Percentiles rank a stretch among this genome's conserved stretches.
Conservation (phyloP, 1,140 invertebrate genomes). For the Galleria mellonella region DNA sequence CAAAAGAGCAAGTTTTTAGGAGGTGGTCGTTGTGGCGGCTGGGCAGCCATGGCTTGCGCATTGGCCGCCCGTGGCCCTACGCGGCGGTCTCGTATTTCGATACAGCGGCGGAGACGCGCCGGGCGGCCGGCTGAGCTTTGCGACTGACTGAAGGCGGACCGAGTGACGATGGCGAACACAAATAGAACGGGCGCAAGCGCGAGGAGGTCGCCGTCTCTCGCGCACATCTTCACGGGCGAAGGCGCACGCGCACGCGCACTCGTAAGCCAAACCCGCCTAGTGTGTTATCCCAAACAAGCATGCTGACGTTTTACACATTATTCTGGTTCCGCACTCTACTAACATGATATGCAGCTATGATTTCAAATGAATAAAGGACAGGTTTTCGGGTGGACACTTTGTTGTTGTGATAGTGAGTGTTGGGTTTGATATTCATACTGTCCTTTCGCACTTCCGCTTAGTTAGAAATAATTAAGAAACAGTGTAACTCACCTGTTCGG, state of each 20-base stretch:
- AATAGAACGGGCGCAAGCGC: slow-evolving; percentile 69
- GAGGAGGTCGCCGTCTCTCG: slow-evolving; percentile 69
- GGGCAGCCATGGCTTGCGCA: slow-evolving; percentile 60
- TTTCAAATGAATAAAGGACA: slow-evolving; percentile 21
- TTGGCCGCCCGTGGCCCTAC: slow-evolving; percentile 48
- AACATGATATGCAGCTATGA: slow-evolving; percentile 24
- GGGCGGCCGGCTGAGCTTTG: slow-evolving; percentile 65
- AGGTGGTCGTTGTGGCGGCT: slow-evolving; percentile 59
- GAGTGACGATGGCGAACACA: slow-evolving; percentile 66
- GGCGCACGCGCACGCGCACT: slow-evolving; percentile 66
- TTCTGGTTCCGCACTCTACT: slow-evolving; percentile 54
- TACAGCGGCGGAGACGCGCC: slow-evolving; percentile 52
- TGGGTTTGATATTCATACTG: slow-evolving; percentile 38
- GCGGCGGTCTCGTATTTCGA: slow-evolving; percentile 41
- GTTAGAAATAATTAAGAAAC: slow-evolving; percentile 38
- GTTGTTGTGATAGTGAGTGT: slow-evolving; percentile 36
- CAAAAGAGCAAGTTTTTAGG: slow-evolving; percentile 57
- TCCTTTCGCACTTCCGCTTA: slow-evolving; percentile 41
- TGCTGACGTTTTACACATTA: slow-evolving; percentile 55
- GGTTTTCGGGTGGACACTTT: slow-evolving; percentile 59
- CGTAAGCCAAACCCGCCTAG: slow-evolving; percentile 62
- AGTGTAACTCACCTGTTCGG: slow-evolving; percentile 63
- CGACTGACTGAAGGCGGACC: slow-evolving; percentile 67
- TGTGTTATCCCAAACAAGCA: slow-evolving; percentile 47
- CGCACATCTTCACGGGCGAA: slow-evolving; percentile 68